These are phyloP conservation scores for Leptopilina drosophilae DNA, from an alignment of 2,888 invertebrate genomes.

Conservation along the genomic window DNA sequence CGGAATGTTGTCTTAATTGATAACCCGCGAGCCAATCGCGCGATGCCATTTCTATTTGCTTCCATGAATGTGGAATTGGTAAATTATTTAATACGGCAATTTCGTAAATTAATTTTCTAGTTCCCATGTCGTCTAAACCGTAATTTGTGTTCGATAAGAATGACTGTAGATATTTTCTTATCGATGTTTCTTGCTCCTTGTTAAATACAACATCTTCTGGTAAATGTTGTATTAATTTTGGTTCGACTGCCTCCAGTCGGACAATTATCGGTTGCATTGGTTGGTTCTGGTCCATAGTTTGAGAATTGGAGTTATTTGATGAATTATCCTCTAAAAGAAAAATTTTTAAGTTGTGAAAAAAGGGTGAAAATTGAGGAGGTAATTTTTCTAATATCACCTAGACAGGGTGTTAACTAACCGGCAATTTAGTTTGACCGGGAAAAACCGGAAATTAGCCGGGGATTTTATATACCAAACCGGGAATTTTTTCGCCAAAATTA, in stretches of 20 bases:
- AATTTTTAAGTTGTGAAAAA: too few species aligned
- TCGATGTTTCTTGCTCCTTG: background rate
- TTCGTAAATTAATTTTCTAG: slow-evolving; percentile 11
- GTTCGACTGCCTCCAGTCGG: background rate
- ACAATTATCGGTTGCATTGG: background rate
- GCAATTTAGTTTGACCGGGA: too few species aligned
- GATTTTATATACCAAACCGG: too few species aligned
- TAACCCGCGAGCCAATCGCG: slow-evolving; percentile 2
- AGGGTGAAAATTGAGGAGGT: too few species aligned
- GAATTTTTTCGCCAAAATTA: too few species aligned
- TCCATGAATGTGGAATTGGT: background rate
- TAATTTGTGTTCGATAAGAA: background rate
- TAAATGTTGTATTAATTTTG: background rate
- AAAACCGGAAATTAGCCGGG: too few species aligned
- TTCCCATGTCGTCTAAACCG: slow-evolving; percentile 6
- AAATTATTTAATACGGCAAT: slow-evolving; percentile 17
- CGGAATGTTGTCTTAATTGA: background rate
- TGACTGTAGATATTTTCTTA: slow-evolving; percentile 1
- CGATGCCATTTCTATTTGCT: background rate
- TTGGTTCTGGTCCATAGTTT: background rate
- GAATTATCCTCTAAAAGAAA: too few species aligned
- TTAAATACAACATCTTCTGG: background rate
- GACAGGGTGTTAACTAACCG: too few species aligned
- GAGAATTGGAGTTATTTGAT: too few species aligned
- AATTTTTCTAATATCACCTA: too few species aligned